These are phyloP conservation scores for Larimichthys polyactis DNA, from an alignment of 2,113 vertebrate species.

Conservation along the genomic window DNA sequence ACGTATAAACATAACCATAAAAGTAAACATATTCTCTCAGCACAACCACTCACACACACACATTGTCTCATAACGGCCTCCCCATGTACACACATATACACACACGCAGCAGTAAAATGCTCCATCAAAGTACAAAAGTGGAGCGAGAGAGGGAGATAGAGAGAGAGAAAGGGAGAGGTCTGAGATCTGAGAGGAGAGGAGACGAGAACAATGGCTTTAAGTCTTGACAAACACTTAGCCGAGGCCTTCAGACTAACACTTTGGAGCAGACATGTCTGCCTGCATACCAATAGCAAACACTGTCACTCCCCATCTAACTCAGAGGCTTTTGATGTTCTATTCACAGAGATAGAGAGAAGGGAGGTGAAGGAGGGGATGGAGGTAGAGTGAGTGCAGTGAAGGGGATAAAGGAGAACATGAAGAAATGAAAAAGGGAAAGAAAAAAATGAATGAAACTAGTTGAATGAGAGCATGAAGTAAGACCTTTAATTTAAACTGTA, in stretches of 20 bases:
- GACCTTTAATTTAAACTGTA: conserved; percentile 26
- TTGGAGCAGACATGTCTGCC: conserved; percentile 84
- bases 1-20: conserved; percentile 1
- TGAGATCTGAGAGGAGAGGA: conserved; percentile 84
- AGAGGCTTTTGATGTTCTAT: conserved; percentile 86
- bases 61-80: background rate
- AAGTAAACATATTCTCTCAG: background rate
- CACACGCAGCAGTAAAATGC: conserved; percentile 65
- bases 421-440: conserved; percentile 14
- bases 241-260: conserved; percentile 86
- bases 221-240: conserved; percentile 90
- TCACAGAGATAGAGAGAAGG: conserved; percentile 74
- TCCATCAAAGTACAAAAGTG: conserved; percentile 81
- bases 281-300: conserved; percentile 88
- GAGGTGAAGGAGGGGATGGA: conserved; percentile 61
- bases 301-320: conserved; percentile 86
- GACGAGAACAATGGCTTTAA: conserved; percentile 84
- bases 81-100: conserved; percentile 38
- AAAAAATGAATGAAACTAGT: conserved; percentile 23
- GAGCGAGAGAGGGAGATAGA: conserved; percentile 77
- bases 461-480: conserved; percentile 24
- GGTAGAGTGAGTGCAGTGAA: conserved; percentile 43
- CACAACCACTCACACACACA: conserved; percentile 21
- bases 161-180: conserved; percentile 85
- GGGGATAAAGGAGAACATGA: conserved; percentile 16